Evolutionary conservation across 2,797 vertebrate genomes (phyloP).

Genomic region (Etheostoma nigrum): DNA sequence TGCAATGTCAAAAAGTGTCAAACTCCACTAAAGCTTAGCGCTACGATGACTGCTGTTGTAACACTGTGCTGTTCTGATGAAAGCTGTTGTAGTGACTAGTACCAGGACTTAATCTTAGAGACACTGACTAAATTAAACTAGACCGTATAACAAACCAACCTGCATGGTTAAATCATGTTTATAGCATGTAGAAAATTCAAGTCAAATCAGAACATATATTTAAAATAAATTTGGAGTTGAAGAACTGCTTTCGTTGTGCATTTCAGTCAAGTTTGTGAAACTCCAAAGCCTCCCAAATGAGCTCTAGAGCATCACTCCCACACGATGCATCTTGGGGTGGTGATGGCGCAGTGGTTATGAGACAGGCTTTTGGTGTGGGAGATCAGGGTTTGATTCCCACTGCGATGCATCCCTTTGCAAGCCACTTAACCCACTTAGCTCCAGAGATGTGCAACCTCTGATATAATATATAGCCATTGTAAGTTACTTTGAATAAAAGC

Average conservation of each 20-base stretch:
- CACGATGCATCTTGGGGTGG: too few relatives aligned
- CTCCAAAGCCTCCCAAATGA: background rate
- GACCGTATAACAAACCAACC: background rate
- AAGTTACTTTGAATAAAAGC: too few relatives aligned
- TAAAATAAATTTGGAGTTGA: background rate
- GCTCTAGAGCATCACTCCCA: background rate
- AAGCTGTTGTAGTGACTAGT: background rate
- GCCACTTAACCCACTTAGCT: too few relatives aligned
- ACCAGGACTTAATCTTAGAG: background rate
- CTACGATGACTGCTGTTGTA: conserved; percentile 33
- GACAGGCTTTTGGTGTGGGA: too few relatives aligned
- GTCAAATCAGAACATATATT: background rate
- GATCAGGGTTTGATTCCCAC: too few relatives aligned
- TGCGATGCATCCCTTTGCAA: too few relatives aligned
- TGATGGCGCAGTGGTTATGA: too few relatives aligned
- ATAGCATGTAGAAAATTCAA: background rate
- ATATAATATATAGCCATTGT: too few relatives aligned
- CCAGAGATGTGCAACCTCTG: too few relatives aligned
- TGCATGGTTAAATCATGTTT: background rate
- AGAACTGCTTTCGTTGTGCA: background rate
- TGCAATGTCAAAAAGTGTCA: conserved; percentile 23
- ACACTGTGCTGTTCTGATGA: conserved; percentile 16
- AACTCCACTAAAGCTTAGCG: conserved; percentile 3
- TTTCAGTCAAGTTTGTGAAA: conserved; percentile 11
- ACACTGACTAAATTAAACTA: background rate